phyloP scores from a whole-genome alignment of 2,888 invertebrate genomes.

The Tenthredo livida region DNA sequence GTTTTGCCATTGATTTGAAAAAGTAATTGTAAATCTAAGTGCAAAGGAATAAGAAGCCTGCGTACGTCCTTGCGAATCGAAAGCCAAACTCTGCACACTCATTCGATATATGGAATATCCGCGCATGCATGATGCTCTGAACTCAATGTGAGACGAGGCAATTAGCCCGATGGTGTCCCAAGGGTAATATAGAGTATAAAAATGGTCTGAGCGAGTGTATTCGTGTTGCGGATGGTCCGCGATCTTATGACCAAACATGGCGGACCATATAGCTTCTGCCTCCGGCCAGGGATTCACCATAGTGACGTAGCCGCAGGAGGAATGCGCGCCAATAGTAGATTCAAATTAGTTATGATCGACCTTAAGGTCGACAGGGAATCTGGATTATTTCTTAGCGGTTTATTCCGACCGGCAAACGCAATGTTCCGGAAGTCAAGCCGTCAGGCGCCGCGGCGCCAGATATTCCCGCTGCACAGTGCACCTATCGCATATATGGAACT shows the following conservation, averaged over 20 bases:
- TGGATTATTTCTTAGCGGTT: constrained; percentile 30
- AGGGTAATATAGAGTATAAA: constrained; percentile 17
- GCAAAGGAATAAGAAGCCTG: neutral
- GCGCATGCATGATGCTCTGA: neutral
- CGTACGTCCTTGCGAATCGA: neutral
- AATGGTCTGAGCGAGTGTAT: neutral
- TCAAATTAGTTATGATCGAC: constrained; percentile 23
- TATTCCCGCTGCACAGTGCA: neutral
- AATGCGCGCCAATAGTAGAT: constrained; percentile 40
- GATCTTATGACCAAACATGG: constrained; percentile 41
- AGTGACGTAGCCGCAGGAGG: constrained; percentile 10
- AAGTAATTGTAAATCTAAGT: neutral
- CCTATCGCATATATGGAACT: neutral
- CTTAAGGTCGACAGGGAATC: constrained; percentile 12
- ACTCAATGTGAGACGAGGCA: constrained; percentile 12
- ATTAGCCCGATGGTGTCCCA: constrained; percentile 5
- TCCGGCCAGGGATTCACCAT: constrained; percentile 18
- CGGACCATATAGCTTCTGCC: neutral
- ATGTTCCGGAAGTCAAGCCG: neutral
- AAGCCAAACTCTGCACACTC: neutral
- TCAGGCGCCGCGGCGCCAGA: neutral
- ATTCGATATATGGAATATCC: constrained; percentile 1
- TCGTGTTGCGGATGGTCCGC: neutral
- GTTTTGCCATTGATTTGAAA: neutral
- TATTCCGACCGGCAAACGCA: neutral